phyloP scores from a whole-genome alignment of 2,888 invertebrate genomes.

The Belgica antarctica region DNA sequence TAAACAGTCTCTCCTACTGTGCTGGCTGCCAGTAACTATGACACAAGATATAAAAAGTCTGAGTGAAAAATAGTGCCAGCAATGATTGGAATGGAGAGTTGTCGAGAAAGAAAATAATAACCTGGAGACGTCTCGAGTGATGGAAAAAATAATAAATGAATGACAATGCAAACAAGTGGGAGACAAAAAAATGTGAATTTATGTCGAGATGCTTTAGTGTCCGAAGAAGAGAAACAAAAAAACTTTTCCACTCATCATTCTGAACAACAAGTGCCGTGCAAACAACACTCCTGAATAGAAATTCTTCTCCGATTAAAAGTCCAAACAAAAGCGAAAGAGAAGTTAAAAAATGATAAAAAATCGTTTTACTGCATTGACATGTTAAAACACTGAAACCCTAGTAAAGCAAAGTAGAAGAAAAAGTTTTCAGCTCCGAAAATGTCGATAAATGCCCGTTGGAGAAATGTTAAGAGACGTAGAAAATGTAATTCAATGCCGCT shows the following conservation, averaged over 20 bases:
- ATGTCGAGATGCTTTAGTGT: slow-evolving; percentile 24
- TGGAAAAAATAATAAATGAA: slow-evolving; percentile 29
- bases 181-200: not conserved
- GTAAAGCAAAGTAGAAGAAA: not conserved
- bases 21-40: not conserved
- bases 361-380: not conserved
- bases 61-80: not conserved
- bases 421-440: slow-evolving; percentile 5
- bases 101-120: not conserved
- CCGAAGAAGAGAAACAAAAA: not conserved
- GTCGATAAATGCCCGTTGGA: slow-evolving; percentile 36
- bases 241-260: slow-evolving; percentile 2
- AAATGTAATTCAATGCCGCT: slow-evolving; percentile 24
- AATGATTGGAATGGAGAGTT: slow-evolving; percentile 11
- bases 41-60: not conserved
- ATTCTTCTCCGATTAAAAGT: not conserved
- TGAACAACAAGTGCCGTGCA: slow-evolving; percentile 21
- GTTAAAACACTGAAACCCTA: slow-evolving; percentile 12
- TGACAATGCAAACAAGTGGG: slow-evolving; percentile 18
- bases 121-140: slow-evolving; percentile 17
- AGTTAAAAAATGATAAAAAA: slow-evolving; percentile 23
- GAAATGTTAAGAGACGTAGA: slow-evolving; percentile 31
- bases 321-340: slow-evolving; percentile 2
- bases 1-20: slow-evolving; percentile 16
- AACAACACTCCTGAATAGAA: not conserved